Evolutionary conservation across 1,140 invertebrate species (phyloP).

Genomic region (Acromyrmex heyeri): DNA sequence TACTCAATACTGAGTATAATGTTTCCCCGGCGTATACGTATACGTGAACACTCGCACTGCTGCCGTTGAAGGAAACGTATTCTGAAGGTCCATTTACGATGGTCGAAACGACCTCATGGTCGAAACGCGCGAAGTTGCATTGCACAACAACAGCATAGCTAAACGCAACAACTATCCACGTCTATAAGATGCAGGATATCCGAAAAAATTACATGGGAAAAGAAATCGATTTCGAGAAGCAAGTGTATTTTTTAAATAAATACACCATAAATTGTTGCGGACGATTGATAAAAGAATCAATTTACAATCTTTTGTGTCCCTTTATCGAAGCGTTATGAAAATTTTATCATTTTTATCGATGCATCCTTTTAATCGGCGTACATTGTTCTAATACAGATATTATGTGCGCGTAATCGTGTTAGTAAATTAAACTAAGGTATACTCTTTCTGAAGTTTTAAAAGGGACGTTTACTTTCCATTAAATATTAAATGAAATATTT

Average conservation of each 20-base stretch:
- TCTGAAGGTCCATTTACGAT: slow-evolving; percentile 48
- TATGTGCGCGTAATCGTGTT: neutral
- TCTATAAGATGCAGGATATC: neutral
- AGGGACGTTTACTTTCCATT: slow-evolving; percentile 24
- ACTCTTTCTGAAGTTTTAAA: neutral
- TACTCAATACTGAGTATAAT: slow-evolving; percentile 68
- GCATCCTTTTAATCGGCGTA: neutral
- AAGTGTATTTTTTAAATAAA: neutral
- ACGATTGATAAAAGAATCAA: neutral
- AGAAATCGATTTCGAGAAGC: neutral
- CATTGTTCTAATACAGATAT: neutral
- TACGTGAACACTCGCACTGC: slow-evolving; percentile 20
- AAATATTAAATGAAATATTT: slow-evolving; percentile 32
- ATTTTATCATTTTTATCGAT: neutral
- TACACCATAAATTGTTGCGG: neutral
- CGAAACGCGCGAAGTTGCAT: slow-evolving; percentile 14
- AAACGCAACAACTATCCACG: neutral
- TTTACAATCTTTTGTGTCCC: neutral
- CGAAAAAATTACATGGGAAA: neutral
- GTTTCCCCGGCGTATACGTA: slow-evolving; percentile 55
- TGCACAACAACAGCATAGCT: slow-evolving; percentile 1
- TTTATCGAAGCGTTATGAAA: neutral
- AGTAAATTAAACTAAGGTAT: neutral
- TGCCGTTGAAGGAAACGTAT: slow-evolving; percentile 49
- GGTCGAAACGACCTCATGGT: neutral